Evolutionary conservation across 2,797 vertebrate genomes (phyloP), one percentile per base, ranked within the genome.

Genomic region (Trematomus bernacchii): DNA sequence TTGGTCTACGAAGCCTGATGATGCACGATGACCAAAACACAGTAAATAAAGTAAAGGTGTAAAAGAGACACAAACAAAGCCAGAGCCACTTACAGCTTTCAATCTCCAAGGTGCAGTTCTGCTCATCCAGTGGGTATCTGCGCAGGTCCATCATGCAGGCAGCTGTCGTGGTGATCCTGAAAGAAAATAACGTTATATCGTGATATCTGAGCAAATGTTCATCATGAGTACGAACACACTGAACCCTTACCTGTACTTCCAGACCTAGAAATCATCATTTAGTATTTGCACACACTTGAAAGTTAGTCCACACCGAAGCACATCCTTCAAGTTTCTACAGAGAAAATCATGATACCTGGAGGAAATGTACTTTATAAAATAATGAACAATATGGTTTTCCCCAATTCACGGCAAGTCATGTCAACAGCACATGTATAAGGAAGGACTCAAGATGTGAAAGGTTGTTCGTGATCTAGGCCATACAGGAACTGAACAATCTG

Each of bases 61-160:
- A 47, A 52, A 47, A 15, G 23, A 52, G 21, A 15, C 52, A 73
- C 0, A 43, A 13, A 51, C 3, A 70, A 2, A 48, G 44, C 61
- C 10, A 50, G 21, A 21, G 21, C 5, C 37, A 98, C 97, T 98
- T 89, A 98, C 97, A 99, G 53, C 97, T 98, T 92, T 98, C 97
- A 66, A 98, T 99, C 90, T 99, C 97, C 92, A 98, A 87, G 13
- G 97, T 99, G 92, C 97, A 99, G 85, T 99, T 99, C 87, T 99
- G 97, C 77, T 99, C 97, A 81, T 99, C 97, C 89, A 99, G 93
- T 1, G 97, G 98, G 50, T 99, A 98, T 91, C 97, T 94, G 69
- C 97, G 95, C 80, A 99, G 95, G 88, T 98, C 97, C 97, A 99
- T 99, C 98, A 98, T 98, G 85, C 98, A 99, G 48, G 98, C 98